Conservation (phyloP, 2,797 vertebrate species). For the Brachyrhaphis roseni region DNA sequence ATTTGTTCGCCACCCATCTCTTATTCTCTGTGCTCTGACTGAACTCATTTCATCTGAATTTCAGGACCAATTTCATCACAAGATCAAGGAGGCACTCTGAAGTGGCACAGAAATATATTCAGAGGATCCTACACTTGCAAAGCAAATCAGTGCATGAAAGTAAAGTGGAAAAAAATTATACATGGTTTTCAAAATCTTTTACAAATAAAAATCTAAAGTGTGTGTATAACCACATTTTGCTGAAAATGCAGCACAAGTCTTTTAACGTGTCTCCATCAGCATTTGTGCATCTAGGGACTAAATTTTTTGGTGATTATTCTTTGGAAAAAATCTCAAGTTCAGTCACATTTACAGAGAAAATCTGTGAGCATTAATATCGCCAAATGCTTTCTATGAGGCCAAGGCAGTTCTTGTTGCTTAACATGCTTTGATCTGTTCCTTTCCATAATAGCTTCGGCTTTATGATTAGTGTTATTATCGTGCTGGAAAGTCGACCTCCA, state of each 20-base stretch:
- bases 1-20: conserved; percentile 12
- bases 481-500: background rate
- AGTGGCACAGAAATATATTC: background rate
- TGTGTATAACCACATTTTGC: background rate
- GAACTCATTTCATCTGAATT: conserved; percentile 3
- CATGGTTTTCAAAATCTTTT: background rate
- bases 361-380: background rate
- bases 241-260: background rate
- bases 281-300: background rate
- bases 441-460: background rate
- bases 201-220: background rate
- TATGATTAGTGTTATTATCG: background rate
- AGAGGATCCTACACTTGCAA: background rate
- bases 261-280: background rate
- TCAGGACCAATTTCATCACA: background rate
- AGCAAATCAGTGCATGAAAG: background rate
- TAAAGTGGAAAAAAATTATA: background rate
- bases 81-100: background rate
- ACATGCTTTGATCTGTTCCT: background rate
- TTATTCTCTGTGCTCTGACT: conserved; percentile 23
- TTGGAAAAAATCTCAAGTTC: background rate
- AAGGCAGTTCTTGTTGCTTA: background rate
- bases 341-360: background rate
- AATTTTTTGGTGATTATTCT: background rate
- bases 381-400: background rate